Evolutionary conservation across 2,888 invertebrate genomes (phyloP).

Genomic region (Glaucopsyche alexis): DNA sequence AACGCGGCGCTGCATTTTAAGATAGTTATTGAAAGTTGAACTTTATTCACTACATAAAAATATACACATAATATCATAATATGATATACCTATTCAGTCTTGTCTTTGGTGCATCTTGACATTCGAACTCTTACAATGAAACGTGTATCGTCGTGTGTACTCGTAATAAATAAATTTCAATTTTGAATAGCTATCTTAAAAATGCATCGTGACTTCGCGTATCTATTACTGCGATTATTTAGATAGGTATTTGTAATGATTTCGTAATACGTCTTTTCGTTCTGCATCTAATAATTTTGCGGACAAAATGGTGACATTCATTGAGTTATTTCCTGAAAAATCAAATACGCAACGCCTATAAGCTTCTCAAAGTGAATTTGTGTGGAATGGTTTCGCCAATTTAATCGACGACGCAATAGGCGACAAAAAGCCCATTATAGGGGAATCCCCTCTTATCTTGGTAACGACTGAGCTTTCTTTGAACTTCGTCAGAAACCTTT

Average conservation of each 20-base stretch:
- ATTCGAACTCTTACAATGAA: too few species aligned
- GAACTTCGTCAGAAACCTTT: constrained; percentile 56
- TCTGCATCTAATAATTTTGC: neutral
- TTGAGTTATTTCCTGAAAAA: constrained; percentile 14
- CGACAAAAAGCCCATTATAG: constrained; percentile 69
- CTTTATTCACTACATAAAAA: too few species aligned
- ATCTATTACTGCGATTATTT: too few species aligned
- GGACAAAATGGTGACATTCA: neutral
- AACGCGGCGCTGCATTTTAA: too few species aligned
- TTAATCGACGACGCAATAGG: constrained; percentile 57
- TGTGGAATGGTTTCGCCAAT: constrained; percentile 58
- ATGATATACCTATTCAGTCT: too few species aligned
- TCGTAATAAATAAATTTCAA: too few species aligned
- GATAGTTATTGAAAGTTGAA: too few species aligned
- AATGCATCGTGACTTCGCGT: too few species aligned
- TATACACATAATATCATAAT: too few species aligned
- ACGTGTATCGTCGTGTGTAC: too few species aligned
- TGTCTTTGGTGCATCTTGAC: too few species aligned
- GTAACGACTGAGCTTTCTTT: constrained; percentile 62
- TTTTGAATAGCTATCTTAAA: too few species aligned
- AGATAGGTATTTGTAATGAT: neutral
- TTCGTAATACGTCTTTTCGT: neutral
- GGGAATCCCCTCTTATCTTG: constrained; percentile 62
- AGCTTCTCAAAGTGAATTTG: constrained; percentile 52
- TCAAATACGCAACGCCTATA: constrained; percentile 16